Conservation (phyloP, 2,888 invertebrate genomes). For the Pammene aurita region DNA sequence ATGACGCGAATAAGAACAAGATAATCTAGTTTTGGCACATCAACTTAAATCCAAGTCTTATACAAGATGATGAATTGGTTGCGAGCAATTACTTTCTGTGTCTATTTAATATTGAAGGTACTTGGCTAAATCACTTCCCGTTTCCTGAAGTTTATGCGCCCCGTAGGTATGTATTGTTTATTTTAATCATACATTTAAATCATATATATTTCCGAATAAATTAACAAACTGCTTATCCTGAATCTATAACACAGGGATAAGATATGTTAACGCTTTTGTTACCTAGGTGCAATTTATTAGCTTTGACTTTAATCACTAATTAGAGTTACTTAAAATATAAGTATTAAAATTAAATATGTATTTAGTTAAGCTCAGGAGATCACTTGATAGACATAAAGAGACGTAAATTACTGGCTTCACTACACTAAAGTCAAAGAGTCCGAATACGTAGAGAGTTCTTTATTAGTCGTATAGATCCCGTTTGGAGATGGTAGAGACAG, state of each 20-base stretch:
- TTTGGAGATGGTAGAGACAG: conserved; percentile 71
- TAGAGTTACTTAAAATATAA: conserved; percentile 6
- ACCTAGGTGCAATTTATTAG: conserved; percentile 16
- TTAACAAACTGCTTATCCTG: not conserved
- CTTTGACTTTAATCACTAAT: conserved; percentile 2
- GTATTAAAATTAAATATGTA: conserved; percentile 34
- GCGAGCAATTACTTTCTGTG: not conserved
- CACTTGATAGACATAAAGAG: conserved; percentile 28
- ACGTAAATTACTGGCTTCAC: conserved; percentile 24
- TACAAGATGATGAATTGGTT: no score
- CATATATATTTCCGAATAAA: not conserved
- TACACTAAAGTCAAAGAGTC: conserved; percentile 11
- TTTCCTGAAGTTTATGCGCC: not conserved
- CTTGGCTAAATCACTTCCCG: not conserved
- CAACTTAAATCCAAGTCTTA: not conserved
- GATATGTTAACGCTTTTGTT: conserved; percentile 27
- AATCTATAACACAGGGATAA: conserved; percentile 1
- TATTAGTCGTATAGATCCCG: conserved; percentile 68
- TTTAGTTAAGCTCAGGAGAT: conserved; percentile 39
- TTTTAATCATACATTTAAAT: not conserved
- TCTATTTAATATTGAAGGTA: not conserved
- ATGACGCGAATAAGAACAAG: conserved; percentile 20
- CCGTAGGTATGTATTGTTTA: not conserved
- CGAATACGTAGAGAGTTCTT: conserved; percentile 23
- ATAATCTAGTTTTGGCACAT: conserved; percentile 5